Evolutionary conservation across 2,113 vertebrate genomes (phyloP), one percentile per base, ranked within the genome.

Genomic region (Deroptyus accipitrinus): DNA sequence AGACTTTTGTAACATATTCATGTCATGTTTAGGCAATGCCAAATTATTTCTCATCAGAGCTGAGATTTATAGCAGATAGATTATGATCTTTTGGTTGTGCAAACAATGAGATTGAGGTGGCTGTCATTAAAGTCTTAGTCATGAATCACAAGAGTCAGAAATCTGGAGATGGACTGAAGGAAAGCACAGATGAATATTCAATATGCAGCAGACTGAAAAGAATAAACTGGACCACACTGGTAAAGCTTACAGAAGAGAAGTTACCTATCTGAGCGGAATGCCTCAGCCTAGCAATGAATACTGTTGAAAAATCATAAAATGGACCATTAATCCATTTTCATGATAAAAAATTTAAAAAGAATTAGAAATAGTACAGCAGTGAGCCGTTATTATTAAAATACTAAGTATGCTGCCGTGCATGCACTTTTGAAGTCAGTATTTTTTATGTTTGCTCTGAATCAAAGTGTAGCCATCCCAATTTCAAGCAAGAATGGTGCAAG

Each of bases 171-270:
- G 61, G 54, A 55, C 54, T 37, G 54, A 41, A 85, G 80, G 70
- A 75, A 85, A 90, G 68, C 89, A 77, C 31, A 44, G 72, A n/a
- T 51, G 83, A 91, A 69, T 96, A 94, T 37, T 86, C 20, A 95
- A 35, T 59, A 30, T 59, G 23, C 54, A 85, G n/a, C 63, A 33
- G 68, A 52, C 8, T 86, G 52, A 70, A 94, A n/a, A 91, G 37
- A 90, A 51, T 64, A 86, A 91, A 91, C 46, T 31, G 52, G 44
- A 86, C 25, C 35, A 49, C 25, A 10, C 13, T 72, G 0, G 1
- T 70, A 72, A 90, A 92, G 44, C 44, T 86, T 61, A 72, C 14
- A 74, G 52, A 93, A 64, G 28, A 80, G 59, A 76, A 91, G 69
- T 89, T 87, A 92, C 44, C 55, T 22, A 23, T 75, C 64, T 90